These are phyloP conservation scores for Synanthedon myopaeformis DNA, from an alignment of 2,888 invertebrate genomes.

Conservation along the genomic window DNA sequence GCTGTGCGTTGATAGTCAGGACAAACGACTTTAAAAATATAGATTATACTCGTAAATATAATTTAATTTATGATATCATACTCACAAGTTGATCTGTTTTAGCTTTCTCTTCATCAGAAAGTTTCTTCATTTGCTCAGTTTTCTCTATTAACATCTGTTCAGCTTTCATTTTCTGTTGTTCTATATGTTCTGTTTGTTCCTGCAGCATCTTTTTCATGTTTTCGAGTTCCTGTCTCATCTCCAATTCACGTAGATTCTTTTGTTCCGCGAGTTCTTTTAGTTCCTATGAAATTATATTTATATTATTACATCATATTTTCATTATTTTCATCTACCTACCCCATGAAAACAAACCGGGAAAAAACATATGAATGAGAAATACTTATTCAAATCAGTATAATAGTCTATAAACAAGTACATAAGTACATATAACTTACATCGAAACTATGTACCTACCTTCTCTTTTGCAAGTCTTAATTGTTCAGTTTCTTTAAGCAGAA, in stretches of 20 bases:
- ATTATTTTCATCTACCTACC: too few species aligned
- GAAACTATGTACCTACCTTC: conserved; percentile 27
- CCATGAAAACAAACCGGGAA: too few species aligned
- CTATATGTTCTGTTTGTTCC: conserved; percentile 48
- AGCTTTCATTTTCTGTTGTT: conserved; percentile 41
- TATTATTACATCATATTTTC: too few species aligned
- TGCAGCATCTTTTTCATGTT: conserved; percentile 43
- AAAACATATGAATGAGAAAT: too few species aligned
- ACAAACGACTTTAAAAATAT: not conserved
- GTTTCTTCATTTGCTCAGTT: conserved; percentile 45
- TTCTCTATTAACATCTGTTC: conserved; percentile 40
- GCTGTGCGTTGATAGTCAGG: too few species aligned
- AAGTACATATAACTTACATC: too few species aligned
- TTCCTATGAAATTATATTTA: conserved; percentile 24
- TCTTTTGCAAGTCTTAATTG: conserved; percentile 50
- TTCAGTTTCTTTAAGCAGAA: conserved; percentile 50
- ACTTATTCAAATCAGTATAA: too few species aligned
- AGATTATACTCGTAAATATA: too few species aligned
- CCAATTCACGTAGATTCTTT: conserved; percentile 39
- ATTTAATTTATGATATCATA: not conserved
- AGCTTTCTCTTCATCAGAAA: conserved; percentile 42
- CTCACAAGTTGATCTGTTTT: conserved; percentile 48
- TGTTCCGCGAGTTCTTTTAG: conserved; percentile 42
- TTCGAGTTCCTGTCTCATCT: conserved; percentile 43
- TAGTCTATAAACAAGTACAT: too few species aligned